Conservation (phyloP, 2,113 vertebrate species). For the Leptobrachium ailaonicum region DNA sequence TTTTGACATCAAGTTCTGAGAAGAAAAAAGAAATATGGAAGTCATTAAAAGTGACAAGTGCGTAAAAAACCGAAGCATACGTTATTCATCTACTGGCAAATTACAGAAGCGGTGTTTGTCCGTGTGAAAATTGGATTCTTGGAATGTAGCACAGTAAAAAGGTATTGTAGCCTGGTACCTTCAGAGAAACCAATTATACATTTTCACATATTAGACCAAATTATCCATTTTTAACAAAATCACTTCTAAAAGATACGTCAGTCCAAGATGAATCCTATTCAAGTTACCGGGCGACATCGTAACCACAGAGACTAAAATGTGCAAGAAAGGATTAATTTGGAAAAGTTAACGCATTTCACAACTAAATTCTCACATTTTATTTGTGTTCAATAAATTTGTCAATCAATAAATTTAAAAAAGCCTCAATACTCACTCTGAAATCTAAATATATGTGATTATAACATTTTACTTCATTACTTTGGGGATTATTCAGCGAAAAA, state of each 20-base stretch:
- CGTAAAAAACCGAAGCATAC: constrained; percentile 4
- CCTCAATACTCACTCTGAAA: too few species aligned
- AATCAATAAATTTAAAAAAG: too few species aligned
- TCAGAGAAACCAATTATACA: constrained; percentile 20
- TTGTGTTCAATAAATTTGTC: too few species aligned
- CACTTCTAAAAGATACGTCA: background rate
- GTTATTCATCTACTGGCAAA: constrained; percentile 18
- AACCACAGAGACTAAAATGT: too few species aligned
- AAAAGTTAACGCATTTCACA: too few species aligned
- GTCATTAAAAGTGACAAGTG: constrained; percentile 24
- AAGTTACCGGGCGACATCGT: background rate
- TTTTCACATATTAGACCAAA: background rate
- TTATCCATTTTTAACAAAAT: background rate
- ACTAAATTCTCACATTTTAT: too few species aligned
- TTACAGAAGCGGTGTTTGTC: constrained; percentile 6
- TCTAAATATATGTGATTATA: too few species aligned
- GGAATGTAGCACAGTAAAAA: constrained; percentile 4
- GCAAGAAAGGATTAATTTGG: too few species aligned
- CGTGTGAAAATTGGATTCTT: constrained; percentile 23
- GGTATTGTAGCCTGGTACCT: constrained; percentile 5
- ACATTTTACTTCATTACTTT: too few species aligned
- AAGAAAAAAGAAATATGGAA: constrained; percentile 8
- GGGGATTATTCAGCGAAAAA: too few species aligned
- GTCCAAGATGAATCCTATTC: background rate
- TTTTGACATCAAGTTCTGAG: background rate